A percentile compares a stretch with the other conserved stretches of the same genome.
These are phyloP conservation scores for Chiloscyllium punctatum DNA, from an alignment of 2,797 vertebrate genomes.

Conservation along the genomic window DNA sequence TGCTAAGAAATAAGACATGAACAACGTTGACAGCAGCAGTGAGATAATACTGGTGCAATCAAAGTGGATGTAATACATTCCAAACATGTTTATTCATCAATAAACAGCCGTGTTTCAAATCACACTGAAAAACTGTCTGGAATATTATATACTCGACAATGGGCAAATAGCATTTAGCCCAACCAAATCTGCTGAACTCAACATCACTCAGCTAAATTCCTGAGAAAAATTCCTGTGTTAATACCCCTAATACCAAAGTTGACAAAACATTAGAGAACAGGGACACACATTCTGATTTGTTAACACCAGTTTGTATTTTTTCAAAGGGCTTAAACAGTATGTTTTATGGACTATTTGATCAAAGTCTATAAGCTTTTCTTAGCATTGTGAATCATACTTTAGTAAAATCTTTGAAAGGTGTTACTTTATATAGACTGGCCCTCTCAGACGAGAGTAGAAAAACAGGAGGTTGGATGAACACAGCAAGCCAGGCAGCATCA, in stretches of 20 bases:
- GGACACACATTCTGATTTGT: background rate
- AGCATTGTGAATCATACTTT: background rate
- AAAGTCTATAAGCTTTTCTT: background rate
- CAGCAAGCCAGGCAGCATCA: no score
- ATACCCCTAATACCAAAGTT: background rate
- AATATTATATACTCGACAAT: background rate
- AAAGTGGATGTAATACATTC: background rate
- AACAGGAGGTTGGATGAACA: no score
- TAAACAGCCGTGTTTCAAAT: background rate
- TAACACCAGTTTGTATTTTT: background rate
- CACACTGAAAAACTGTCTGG: background rate
- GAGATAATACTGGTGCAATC: background rate
- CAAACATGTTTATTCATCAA: background rate
- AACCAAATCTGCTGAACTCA: background rate
- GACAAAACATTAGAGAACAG: background rate
- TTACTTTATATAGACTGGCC: background rate
- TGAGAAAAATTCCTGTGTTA: background rate
- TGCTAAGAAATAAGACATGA: background rate
- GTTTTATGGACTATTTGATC: background rate
- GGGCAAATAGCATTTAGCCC: background rate
- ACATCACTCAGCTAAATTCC: background rate
- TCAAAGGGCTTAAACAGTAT: background rate
- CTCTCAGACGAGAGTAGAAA: background rate
- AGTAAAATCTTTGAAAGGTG: background rate
- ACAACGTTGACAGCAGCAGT: background rate